Base-by-base conservation (phyloP, 2,797 vertebrate genomes). In the Pteropus rufus region DNA sequence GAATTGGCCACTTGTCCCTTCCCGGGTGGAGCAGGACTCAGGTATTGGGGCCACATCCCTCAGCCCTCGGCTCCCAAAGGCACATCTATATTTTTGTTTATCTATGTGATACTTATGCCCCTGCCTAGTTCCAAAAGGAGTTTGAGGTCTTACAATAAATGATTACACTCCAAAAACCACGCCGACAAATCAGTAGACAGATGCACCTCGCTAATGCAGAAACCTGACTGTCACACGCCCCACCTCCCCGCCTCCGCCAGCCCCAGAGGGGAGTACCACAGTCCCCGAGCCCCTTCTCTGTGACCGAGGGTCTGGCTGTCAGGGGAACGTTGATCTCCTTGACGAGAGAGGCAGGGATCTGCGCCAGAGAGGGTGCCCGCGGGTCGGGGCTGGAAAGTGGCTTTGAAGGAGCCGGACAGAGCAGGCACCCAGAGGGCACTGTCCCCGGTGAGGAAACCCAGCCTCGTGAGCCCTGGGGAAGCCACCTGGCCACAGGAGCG, bases 391-490 rank as follows among this genome's bases (percentile, higher is more conserved):
- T 2, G 2, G 56, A 16, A 52, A 10, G 12, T 7, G n/a, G n/a
- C 34, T 70, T 58, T 4, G 54, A 23, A 11, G 0, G 14, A 67
- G 56, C 8, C 58, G 7, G 19, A 7, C 2, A 10, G 26, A 84
- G 39, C 1, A 0, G 24, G 23, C 5, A 1, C 5, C 39, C 41
- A 5, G 24, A 1, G 18, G 23, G n/a, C 46, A 12, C 60, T 10
- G 0, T 1, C 14, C 52, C n/a, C 15, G 14, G 11, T 14, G 60
- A 24, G 49, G 80, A 44, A 81, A 1, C 44, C 1, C 0, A 3
- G 31, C 15, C 67, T 49, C 23, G 0, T 0, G 5, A 31, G 41
- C 46, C 12, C 21, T 2, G 4, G 39, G 9, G 23, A 46, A 56
- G 70, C 34, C 23, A n/a, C 24, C 29, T 0, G 5, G 89, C 14